A percentile compares a stretch with the other conserved stretches of the same genome.
Conservation (phyloP, 2,888 invertebrate genomes). For the Oscheius sp. region DNA sequence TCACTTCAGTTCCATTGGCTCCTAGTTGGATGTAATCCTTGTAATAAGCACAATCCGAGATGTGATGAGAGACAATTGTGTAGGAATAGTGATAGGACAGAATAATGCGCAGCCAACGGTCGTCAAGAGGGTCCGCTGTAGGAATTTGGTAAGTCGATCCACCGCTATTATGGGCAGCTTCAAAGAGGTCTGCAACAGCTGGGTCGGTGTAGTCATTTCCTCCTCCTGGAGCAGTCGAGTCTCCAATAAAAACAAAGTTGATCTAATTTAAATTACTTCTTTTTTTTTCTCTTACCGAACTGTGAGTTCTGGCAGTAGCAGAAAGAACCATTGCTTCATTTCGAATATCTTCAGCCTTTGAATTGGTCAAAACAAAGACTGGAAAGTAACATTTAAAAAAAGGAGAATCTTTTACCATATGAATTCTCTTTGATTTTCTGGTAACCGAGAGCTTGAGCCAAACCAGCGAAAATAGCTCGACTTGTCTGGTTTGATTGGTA, state of each 20-base stretch:
- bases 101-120: conserved; percentile 33
- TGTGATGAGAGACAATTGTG: conserved; percentile 39
- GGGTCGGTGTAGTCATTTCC: conserved; percentile 40
- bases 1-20: conserved; percentile 38
- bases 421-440: conserved; percentile 21
- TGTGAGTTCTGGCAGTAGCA: conserved; percentile 23
- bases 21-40: conserved; percentile 54
- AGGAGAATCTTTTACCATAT: too few species aligned
- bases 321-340: conserved; percentile 1
- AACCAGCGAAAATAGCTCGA: conserved; percentile 42
- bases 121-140: background rate
- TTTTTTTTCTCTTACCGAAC: background rate
- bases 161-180: conserved; percentile 49
- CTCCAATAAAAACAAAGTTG: conserved; percentile 51
- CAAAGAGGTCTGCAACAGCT: conserved; percentile 40
- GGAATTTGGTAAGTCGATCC: conserved; percentile 48
- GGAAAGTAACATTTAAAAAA: too few species aligned
- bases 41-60: conserved; percentile 46
- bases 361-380: conserved; percentile 17
- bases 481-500: conserved; percentile 35
- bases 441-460: conserved; percentile 35
- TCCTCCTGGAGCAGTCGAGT: conserved; percentile 46
- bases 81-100: conserved; percentile 35
- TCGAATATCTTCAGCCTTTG: conserved; percentile 26
- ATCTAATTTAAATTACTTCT: conserved; percentile 29